Evolutionary conservation across 1,140 invertebrate species (phyloP), one percentile per base, ranked within the genome.

Genomic region (Stratiolaelaps scimitus): DNA sequence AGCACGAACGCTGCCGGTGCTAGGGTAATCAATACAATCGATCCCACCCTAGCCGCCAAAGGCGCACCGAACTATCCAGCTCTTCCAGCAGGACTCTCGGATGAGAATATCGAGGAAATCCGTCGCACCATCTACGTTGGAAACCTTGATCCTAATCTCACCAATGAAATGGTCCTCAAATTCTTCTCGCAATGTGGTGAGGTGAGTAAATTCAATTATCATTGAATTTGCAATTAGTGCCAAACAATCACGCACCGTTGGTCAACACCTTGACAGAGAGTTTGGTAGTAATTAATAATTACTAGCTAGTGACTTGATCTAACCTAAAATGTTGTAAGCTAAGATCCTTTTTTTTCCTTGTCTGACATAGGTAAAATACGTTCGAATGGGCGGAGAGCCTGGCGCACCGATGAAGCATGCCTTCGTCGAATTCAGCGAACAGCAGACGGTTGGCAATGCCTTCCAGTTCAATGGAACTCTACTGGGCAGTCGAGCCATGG

Each of bases 81-180:
- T 4, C 74, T 99, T 53, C 91, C 94, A 34, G 87, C 88, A 0
- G 85, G 84, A 65, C 85, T 89, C 70, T 93, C 98, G 75, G 84
- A 85, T 23, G 79, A 85, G 26, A 90, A 89, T 74, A 89, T 98
- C 67, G 94, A 98, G 78, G 94, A 98, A 78, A 97, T 97, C 23
- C 80, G 95, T 13, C 80, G 92, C 64, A 96, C 92, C 0, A 79
- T 92, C 4, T 81, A 92, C 45, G 80, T 92, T 1, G 80, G 85
- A 45, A 89, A 90, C 70, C 80, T 92, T 48, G 80, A 87, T 68
- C 69, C 81, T 30, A 80, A 76, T 74, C 60, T 74, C 46, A 71
- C 83, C 0, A 78, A 85, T 6, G 84, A 89, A 43, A 84, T 91
- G 66, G 72, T 92, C 1, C 81, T 95, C 72, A 85, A 89, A 66